Conservation (phyloP, 2,797 vertebrate genomes). For the Tympanoctomys barrerae region DNA sequence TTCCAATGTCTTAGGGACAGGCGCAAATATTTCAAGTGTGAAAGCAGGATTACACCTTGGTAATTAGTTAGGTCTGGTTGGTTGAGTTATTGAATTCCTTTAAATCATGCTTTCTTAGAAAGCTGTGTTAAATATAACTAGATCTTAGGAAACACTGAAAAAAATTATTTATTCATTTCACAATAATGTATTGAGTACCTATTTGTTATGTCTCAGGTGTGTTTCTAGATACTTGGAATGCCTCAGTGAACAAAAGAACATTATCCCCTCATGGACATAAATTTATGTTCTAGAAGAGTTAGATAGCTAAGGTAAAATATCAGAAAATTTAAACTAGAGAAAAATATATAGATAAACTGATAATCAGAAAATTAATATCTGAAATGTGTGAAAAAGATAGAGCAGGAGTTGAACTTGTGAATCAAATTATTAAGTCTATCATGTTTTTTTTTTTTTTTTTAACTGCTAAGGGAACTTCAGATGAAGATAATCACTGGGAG, state of each 20-base stretch:
- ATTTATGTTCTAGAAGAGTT: constrained; percentile 11
- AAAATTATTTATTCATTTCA: neutral
- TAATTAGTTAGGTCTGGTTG: neutral
- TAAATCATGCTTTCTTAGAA: neutral
- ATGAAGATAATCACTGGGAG: neutral
- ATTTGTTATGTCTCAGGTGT: neutral
- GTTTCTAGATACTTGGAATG: neutral
- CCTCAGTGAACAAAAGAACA: neutral
- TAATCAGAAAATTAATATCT: neutral
- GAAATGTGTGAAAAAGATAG: neutral
- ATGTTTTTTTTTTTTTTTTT: neutral
- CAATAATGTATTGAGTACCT: neutral
- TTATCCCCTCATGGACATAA: neutral
- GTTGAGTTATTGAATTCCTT: neutral
- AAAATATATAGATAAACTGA: neutral
- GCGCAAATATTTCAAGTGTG: neutral
- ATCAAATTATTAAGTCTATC: neutral
- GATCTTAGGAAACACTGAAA: neutral
- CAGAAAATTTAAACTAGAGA: constrained; percentile 30
- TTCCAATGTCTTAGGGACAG: neutral
- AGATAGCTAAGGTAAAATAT: neutral
- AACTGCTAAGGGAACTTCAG: constrained; percentile 15
- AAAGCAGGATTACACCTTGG: neutral
- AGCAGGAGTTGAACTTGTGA: neutral
- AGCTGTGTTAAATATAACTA: neutral